phyloP scores from a whole-genome alignment of 2,113 vertebrate genomes.

The Tachuris rubrigastra region DNA sequence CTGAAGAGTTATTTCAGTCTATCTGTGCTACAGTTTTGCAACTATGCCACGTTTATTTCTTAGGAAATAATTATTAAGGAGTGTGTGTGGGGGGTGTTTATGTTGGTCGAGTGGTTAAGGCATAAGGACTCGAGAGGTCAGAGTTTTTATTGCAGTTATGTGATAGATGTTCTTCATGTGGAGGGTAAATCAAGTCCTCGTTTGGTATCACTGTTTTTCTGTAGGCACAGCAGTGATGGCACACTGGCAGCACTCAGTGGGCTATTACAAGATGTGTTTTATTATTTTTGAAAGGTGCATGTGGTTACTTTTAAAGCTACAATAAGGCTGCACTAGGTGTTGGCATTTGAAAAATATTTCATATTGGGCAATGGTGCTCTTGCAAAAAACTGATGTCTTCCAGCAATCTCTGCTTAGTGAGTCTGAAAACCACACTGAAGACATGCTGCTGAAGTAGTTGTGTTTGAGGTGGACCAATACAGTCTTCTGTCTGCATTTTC shows the following conservation, averaged over 20 bases:
- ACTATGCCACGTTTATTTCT: background rate
- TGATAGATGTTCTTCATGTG: background rate
- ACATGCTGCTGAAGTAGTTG: background rate
- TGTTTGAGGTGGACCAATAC: background rate
- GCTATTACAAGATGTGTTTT: background rate
- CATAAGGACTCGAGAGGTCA: background rate
- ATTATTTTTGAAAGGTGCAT: background rate
- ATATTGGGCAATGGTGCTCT: background rate
- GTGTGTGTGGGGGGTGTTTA: background rate
- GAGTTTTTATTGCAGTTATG: background rate
- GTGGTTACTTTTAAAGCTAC: background rate
- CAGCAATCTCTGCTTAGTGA: background rate
- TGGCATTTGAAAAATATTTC: background rate
- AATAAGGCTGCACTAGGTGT: background rate
- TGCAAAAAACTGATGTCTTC: background rate
- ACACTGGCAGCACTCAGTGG: background rate
- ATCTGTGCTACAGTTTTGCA: background rate
- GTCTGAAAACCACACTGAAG: background rate
- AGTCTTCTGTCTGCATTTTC: background rate
- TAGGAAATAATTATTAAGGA: conserved; percentile 1
- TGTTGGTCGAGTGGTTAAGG: background rate
- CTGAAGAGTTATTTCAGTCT: conserved; percentile 28
- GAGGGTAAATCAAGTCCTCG: background rate
- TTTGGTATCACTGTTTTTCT: background rate
- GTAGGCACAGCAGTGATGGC: background rate